Conservation (phyloP, 2,797 vertebrate genomes). For the Pangasius djambal region DNA sequence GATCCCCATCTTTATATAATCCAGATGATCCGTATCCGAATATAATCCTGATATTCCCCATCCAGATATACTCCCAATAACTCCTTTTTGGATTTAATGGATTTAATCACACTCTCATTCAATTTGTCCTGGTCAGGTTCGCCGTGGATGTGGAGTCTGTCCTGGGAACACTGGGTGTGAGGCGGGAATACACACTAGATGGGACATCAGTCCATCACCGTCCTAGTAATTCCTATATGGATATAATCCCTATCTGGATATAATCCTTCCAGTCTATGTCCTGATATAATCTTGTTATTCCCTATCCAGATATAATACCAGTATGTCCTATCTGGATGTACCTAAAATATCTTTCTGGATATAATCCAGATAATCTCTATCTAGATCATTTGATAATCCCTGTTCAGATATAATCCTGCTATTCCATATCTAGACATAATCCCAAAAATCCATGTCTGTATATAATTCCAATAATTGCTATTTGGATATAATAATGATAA, state of each 20-base stretch:
- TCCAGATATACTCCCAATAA: too few relatives aligned
- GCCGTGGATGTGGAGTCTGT: too few relatives aligned
- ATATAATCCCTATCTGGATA: too few relatives aligned
- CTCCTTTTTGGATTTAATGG: not conserved
- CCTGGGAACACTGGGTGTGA: too few relatives aligned
- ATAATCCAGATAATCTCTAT: not conserved
- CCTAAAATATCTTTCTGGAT: not conserved
- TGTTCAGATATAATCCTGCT: not conserved
- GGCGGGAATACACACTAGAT: too few relatives aligned
- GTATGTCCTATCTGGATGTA: not conserved
- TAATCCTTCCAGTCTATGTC: too few relatives aligned
- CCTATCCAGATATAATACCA: not conserved
- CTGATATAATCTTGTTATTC: too few relatives aligned
- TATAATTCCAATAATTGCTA: not conserved
- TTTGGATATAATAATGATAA: not conserved
- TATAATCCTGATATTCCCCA: too few relatives aligned
- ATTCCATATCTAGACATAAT: not conserved
- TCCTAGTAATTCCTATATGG: too few relatives aligned
- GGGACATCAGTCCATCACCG: too few relatives aligned
- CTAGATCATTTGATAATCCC: not conserved
- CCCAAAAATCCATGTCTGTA: not conserved
- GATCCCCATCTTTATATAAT: not conserved
- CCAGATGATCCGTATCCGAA: too few relatives aligned
- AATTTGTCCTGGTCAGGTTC: too few relatives aligned
- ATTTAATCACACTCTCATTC: not conserved